A percentile compares a stretch with the other conserved stretches of the same genome.
These are phyloP conservation scores for Teinopalpus imperialis DNA, from an alignment of 2,888 invertebrate species.

Conservation along the genomic window DNA sequence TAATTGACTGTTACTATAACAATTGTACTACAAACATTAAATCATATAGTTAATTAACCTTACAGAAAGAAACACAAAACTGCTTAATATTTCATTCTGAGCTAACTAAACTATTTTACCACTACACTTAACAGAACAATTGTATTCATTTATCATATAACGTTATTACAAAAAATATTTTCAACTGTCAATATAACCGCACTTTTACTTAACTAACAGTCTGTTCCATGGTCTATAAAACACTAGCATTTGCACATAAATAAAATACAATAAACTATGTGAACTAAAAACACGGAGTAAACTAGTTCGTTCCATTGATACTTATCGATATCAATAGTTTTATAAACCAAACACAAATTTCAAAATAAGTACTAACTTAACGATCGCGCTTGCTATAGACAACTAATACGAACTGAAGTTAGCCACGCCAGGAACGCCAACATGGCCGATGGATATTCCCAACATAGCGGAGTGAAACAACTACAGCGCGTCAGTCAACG, in stretches of 20 bases:
- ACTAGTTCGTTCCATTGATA: slow-evolving; percentile 52
- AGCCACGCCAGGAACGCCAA: slow-evolving; percentile 45
- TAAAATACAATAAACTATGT: slow-evolving; percentile 31
- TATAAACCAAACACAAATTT: slow-evolving; percentile 45
- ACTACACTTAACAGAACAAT: slow-evolving; percentile 12
- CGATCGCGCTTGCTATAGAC: slow-evolving; percentile 53
- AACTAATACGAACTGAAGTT: slow-evolving; percentile 61
- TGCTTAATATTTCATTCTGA: not conserved
- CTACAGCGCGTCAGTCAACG: slow-evolving; percentile 55
- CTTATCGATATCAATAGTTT: slow-evolving; percentile 38
- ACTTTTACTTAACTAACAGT: slow-evolving; percentile 52
- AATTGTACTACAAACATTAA: too few relatives aligned
- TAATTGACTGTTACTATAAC: not conserved
- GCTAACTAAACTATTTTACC: slow-evolving; percentile 1
- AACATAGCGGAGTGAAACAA: slow-evolving; percentile 20
- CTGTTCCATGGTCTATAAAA: slow-evolving; percentile 20
- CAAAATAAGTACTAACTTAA: slow-evolving; percentile 71
- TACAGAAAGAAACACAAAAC: not conserved
- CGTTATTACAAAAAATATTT: slow-evolving; percentile 30
- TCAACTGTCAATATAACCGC: slow-evolving; percentile 66
- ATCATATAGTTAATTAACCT: slow-evolving; percentile 1
- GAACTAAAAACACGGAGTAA: slow-evolving; percentile 26
- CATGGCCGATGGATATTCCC: slow-evolving; percentile 37
- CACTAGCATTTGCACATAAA: slow-evolving; percentile 27
- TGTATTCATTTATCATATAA: too few relatives aligned